Base-by-base conservation (phyloP, 2,888 invertebrate genomes). In the Yponomeuta evonymella region DNA sequence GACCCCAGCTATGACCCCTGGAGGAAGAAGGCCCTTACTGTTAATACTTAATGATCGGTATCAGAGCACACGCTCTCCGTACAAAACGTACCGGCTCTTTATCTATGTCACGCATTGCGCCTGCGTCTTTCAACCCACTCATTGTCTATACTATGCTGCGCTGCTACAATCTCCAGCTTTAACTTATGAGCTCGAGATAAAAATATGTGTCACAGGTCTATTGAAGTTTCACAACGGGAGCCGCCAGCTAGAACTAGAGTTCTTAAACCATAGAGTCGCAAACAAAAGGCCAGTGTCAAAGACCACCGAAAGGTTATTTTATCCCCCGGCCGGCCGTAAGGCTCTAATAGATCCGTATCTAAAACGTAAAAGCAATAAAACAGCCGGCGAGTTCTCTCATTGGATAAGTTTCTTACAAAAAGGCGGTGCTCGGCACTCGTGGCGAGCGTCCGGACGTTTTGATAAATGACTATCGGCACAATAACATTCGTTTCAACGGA, bases 391-490 rank as follows among this genome's bases (percentile, higher is more conserved):
- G 75, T 76, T 77, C 78, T 82, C 79, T 83, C 79, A 79, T 84
- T 78, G 80, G 81, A 81, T 81, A 81, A 84, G 80, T 78, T 78
- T 74, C 75, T 79, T 75, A 75, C 75, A 75, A 76, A 75, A 72
- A 74, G 71, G 73, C 72, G 73, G 72, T 73, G 72, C 74, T 74
- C 73, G 75, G 10, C 12, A 67, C 67, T 76, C 75, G 75, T 75
- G 74, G 76, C 75, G 73, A 76, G 63, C 75, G 75, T 77, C 78
- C 51, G 76, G 87, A 88, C 87, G 77, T 86, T 88, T 89, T 90
- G 89, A 90, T 89, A 88, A 89, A 90, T 89, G 85, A 84, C 85
- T 82, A 81, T 82, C 78, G 81, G 78, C 80, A 86, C 85, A 88
- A 88, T 88, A 87, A 84, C 85, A 85, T 85, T 85, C 78, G 81